A percentile compares a stretch with the other conserved stretches of the same genome.
These are phyloP conservation scores for Spongilla lacustris DNA, from an alignment of 37 sponge, comb jelly and placozoan species.

Conservation along the genomic window DNA sequence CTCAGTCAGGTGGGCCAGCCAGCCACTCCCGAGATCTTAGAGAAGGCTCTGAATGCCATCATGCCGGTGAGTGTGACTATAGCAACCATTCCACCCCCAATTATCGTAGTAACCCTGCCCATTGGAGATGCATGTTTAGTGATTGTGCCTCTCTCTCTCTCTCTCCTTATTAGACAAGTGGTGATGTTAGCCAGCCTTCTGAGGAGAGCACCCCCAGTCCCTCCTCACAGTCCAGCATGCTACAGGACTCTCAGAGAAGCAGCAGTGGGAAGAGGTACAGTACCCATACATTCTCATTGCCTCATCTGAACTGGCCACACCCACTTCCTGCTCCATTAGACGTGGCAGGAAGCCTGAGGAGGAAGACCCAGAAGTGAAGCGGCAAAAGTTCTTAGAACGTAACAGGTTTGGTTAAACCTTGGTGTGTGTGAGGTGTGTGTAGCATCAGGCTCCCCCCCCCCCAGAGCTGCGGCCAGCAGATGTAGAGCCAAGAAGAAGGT, in stretches of 20 bases:
- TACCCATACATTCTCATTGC: too few species aligned
- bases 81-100: background rate
- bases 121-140: too few species aligned
- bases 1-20: constrained; percentile 6
- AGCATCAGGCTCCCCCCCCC: background rate
- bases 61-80: background rate
- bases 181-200: background rate
- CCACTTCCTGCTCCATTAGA: constrained; percentile 1
- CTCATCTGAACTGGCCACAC: background rate
- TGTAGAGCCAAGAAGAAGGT: constrained; percentile 89
- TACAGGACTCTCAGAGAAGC: background rate
- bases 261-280: background rate
- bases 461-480: constrained; percentile 85
- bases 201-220: background rate
- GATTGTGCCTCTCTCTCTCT: too few species aligned
- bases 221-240: background rate
- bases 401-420: constrained; percentile 50
- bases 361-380: constrained; percentile 83
- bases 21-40: constrained; percentile 52
- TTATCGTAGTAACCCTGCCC: background rate
- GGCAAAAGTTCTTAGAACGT: constrained; percentile 83
- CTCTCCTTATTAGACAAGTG: background rate
- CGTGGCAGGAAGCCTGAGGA: constrained; percentile 80
- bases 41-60: constrained; percentile 64
- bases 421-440: background rate